Base-by-base conservation (phyloP, 2,113 vertebrate genomes). In the Ceyx cyanopectus region DNA sequence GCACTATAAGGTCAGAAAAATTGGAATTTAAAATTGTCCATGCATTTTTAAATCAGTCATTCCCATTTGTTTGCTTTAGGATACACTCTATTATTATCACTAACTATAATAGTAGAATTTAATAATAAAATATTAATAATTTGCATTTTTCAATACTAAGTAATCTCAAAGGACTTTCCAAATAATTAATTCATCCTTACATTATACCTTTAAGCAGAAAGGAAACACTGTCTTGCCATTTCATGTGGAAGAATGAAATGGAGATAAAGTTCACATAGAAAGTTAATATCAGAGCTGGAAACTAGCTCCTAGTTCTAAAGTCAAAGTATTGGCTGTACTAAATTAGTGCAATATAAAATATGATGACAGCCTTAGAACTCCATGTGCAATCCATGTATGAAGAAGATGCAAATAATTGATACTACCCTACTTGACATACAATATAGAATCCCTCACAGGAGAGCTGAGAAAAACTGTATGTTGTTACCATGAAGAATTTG, bases 61-160 rank as follows among this genome's bases (percentile, higher is more conserved):
- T 82, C 56, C 19, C 41, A 32, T 45, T 87, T 94, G 34, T 74
- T 94, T 91, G 41, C 23, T 94, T 77, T 90, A 88, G 30, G 30
- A 81, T 67, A 90, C 1, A 1, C 12, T 30, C 54, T 41, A 40
- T 68, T 68, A 76, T 61, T 82, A 66, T 66, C 61, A 60, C 24
- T 27, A 77, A 54, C 16, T 43, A 7, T 43, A 93, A 70, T 7
- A 77, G 46, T 34, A 62, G 32, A 81, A 67, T 77, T 85, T 83
- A 80, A n/a, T n/a, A n/a, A n/a, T n/a, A n/a, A n/a, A n/a, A n/a
- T n/a, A n/a, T n/a, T n/a, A n/a, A n/a, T n/a, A n/a, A n/a, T n/a
- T n/a, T n/a, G n/a, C n/a, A n/a, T n/a, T n/a, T n/a, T n/a, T n/a
- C n/a, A n/a, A n/a, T n/a, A n/a, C n/a, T n/a, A n/a, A n/a, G n/a